Evolutionary conservation across 2,797 vertebrate genomes (phyloP).

Genomic region (Esox masquinongy): DNA sequence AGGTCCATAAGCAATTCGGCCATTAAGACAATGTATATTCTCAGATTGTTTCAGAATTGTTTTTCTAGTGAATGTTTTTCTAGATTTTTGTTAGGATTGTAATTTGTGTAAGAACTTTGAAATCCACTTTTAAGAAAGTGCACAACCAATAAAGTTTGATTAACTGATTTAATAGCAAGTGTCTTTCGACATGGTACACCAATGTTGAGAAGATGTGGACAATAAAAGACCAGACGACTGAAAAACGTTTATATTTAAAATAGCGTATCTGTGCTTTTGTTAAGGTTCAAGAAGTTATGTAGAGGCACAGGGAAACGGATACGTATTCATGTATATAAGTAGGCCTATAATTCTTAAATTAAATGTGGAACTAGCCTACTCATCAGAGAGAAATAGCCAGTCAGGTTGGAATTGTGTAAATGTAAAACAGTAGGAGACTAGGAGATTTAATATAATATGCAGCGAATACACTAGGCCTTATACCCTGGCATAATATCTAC

Average conservation of each 20-base stretch:
- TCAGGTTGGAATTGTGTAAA: not conserved
- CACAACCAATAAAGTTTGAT: too few relatives aligned
- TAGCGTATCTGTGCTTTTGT: not conserved
- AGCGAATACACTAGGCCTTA: not conserved
- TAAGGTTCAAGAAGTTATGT: not conserved
- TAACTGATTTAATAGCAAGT: too few relatives aligned
- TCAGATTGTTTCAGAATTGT: too few relatives aligned
- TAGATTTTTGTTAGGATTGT: too few relatives aligned
- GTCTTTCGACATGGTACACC: not conserved
- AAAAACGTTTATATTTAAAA: not conserved
- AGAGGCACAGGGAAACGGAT: not conserved
- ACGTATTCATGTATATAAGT: too few relatives aligned
- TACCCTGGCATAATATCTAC: not conserved
- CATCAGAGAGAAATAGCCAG: not conserved
- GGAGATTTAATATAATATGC: not conserved
- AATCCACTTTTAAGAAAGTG: too few relatives aligned
- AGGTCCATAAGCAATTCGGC: too few relatives aligned
- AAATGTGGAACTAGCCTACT: too few relatives aligned
- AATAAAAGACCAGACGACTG: not conserved
- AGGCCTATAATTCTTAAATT: not conserved
- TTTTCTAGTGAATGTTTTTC: too few relatives aligned
- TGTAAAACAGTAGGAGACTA: not conserved
- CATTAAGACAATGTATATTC: too few relatives aligned
- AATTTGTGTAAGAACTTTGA: too few relatives aligned
- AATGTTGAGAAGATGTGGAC: not conserved